Evolutionary conservation across 1,140 invertebrate species (phyloP), one percentile per base, ranked within the genome.

Genomic region (Reticulitermes speratus): DNA sequence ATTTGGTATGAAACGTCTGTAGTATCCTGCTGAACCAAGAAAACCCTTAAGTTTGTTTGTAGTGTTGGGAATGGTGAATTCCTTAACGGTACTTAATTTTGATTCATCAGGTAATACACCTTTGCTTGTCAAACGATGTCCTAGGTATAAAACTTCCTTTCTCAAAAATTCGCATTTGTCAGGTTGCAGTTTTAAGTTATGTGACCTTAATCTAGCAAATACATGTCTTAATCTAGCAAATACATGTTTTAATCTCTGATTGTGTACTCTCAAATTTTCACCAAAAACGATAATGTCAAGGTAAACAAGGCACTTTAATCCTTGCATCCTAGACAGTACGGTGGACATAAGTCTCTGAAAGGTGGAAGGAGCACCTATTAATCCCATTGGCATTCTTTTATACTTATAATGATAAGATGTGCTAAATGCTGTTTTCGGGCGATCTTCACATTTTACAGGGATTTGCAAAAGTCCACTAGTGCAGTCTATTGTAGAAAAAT

Each of bases 391-490:
- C 89, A 90, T 90, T 75, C 89, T 44, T 25, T 84, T 44, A 83
- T 89, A 92, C 87, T 92, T 89, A 84, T 88, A 92, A 8, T 90
- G 90, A 30, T 88, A 84, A 65, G 89, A 88, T 0, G 89, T 90
- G 7, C 87, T 89, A 81, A 92, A 92, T 32, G 91, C 91, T 12
- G 92, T 92, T 89, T 93, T 93, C 32, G 88, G 84, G n/a, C 88
- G 89, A 85, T 90, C 89, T 12, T 88, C 86, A 59, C 87, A 84
- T 2, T 89, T 87, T 32, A 93, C 88, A 82, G 89, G 88, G 14
- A 93, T 89, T 87, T 94, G 93, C 87, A 91, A 92, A 87, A 91
- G 93, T 14, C 93, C 93, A 55, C 87, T 89, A 6, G 88, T 88
- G 9, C 92, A 86, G 89, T 93, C 91, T 25, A 93, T 83, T 3